A percentile compares a stretch with the other conserved stretches of the same genome.
phyloP scores from a whole-genome alignment of 2,113 vertebrate genomes.

The Hylia prasina region DNA sequence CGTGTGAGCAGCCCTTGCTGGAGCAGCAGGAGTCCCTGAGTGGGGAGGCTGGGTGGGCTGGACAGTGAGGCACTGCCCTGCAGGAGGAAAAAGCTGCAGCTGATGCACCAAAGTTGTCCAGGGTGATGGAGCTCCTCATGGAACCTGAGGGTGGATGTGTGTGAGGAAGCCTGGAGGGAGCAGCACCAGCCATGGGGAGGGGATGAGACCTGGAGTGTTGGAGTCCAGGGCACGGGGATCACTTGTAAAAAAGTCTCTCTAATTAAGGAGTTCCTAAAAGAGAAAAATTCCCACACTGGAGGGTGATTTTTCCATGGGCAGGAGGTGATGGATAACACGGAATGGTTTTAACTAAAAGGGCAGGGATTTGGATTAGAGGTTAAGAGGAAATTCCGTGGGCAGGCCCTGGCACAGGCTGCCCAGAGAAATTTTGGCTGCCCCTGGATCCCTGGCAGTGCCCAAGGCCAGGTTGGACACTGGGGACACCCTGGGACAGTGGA shows the following conservation, averaged over 20 bases:
- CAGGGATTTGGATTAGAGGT: not conserved
- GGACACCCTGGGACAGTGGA: accelerated
- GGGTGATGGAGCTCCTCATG: not conserved
- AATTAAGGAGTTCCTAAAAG: too few species aligned
- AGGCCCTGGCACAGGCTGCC: not conserved
- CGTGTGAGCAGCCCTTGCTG: not conserved
- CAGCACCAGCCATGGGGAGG: accelerated
- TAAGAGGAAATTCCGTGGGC: not conserved
- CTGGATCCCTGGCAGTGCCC: not conserved
- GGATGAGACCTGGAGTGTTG: not conserved
- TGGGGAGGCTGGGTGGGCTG: accelerated
- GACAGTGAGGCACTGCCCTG: not conserved
- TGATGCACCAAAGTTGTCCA: accelerated
- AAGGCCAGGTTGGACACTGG: accelerated
- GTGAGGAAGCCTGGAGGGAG: not conserved
- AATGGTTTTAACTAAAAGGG: not conserved
- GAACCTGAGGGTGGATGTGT: not conserved
- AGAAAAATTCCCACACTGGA: too few species aligned
- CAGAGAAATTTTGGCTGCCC: not conserved
- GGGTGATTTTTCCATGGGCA: accelerated
- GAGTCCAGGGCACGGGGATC: too few species aligned
- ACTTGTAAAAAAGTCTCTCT: too few species aligned
- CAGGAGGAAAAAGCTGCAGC: accelerated
- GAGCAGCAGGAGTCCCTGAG: not conserved
- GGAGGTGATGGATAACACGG: not conserved